Evolutionary conservation across 2,113 vertebrate species (phyloP).

Genomic region (Apodemus sylvaticus): DNA sequence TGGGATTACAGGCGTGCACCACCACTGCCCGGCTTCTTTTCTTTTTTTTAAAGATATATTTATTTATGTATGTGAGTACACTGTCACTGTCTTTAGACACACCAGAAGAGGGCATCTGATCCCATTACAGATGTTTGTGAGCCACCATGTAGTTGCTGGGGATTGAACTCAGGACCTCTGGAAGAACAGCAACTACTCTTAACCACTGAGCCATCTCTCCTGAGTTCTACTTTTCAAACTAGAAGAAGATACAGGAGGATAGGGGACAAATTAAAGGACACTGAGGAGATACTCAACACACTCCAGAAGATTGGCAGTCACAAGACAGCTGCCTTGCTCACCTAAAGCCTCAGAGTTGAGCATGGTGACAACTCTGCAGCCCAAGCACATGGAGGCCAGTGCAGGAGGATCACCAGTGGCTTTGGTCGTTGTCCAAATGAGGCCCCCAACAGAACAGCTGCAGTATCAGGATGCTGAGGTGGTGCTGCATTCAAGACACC

Average conservation of each 20-base stretch:
- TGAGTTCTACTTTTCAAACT: slow-evolving; percentile 1
- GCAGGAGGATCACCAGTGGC: not conserved
- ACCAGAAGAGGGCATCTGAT: too few relatives aligned
- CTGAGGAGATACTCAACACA: not conserved
- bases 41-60: too few relatives aligned
- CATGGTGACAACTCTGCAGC: not conserved
- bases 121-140: too few relatives aligned
- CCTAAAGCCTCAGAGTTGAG: not conserved
- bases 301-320: not conserved
- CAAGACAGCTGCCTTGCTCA: not conserved
- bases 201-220: too few relatives aligned
- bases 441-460: not conserved
- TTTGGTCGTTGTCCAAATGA: slow-evolving; percentile 5
- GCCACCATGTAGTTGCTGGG: too few relatives aligned
- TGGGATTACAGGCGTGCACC: too few relatives aligned
- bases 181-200: too few relatives aligned
- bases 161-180: too few relatives aligned
- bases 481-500: not conserved
- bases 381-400: not conserved
- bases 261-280: not conserved
- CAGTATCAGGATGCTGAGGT: not conserved
- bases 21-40: too few relatives aligned
- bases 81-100: too few relatives aligned
- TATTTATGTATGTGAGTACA: too few relatives aligned
- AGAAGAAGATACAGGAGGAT: not conserved